A percentile compares a stretch with the other conserved stretches of the same genome.
Evolutionary conservation across 2,113 vertebrate species (phyloP).

Genomic region (Pedionomus torquatus): DNA sequence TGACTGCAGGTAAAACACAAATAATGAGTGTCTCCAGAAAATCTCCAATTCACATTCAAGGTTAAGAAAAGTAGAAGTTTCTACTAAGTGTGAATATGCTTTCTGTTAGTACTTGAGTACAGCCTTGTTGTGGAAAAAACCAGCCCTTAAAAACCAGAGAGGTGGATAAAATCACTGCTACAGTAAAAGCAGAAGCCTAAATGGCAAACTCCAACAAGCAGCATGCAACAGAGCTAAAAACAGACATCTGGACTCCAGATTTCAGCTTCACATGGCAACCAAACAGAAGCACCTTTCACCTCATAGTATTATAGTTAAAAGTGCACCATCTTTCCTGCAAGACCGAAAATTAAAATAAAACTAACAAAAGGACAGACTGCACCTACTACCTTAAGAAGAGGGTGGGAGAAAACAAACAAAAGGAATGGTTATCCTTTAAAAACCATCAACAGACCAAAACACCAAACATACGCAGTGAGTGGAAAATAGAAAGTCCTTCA

Average conservation of each 20-base stretch:
- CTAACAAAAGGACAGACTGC: background rate
- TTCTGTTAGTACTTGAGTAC: background rate
- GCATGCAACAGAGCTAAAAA: background rate
- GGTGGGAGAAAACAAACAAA: background rate
- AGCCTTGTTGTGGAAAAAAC: background rate
- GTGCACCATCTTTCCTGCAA: background rate
- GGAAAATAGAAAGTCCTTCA: background rate
- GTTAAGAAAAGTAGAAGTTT: background rate
- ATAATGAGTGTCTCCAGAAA: background rate
- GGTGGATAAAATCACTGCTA: background rate
- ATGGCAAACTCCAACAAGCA: background rate
- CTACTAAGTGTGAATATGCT: background rate
- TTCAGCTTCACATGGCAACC: background rate
- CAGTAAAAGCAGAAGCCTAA: background rate
- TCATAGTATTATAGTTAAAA: background rate
- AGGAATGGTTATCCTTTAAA: background rate
- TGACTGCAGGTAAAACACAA: background rate
- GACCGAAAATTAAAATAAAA: background rate
- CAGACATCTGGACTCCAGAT: background rate
- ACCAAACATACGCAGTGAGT: background rate
- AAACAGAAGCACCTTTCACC: background rate
- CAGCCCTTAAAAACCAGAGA: background rate
- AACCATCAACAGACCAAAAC: background rate
- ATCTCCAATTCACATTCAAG: background rate
- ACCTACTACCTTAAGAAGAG: background rate